phyloP scores from a whole-genome alignment of 1,140 invertebrate genomes.

The Anastrepha ludens region DNA sequence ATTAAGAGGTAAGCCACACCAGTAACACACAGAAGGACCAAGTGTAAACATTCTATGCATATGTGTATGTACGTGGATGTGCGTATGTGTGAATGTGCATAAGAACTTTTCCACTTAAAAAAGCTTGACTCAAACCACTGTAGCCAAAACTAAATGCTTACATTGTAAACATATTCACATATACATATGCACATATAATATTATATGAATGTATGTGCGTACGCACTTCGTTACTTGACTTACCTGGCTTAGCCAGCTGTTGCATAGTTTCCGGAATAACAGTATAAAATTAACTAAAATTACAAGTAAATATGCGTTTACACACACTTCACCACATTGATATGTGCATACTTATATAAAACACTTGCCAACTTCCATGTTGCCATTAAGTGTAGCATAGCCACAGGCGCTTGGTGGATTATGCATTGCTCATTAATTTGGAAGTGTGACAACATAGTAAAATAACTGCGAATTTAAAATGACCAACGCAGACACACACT shows the following conservation, averaged over 20 bases:
- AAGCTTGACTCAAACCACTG: background rate
- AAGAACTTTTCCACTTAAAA: conserved; percentile 7
- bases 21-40: background rate
- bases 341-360: background rate
- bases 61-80: background rate
- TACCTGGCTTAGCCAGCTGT: conserved; percentile 11
- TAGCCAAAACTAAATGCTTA: background rate
- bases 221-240: background rate
- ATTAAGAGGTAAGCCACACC: conserved; percentile 1
- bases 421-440: conserved; percentile 27
- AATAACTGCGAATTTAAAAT: conserved; percentile 29
- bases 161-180: background rate
- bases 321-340: background rate
- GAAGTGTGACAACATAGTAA: conserved; percentile 39
- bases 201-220: background rate
- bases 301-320: conserved; percentile 10
- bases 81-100: background rate
- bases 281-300: conserved; percentile 45
- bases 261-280: conserved; percentile 8
- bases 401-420: background rate
- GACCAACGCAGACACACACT: background rate
- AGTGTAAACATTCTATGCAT: conserved; percentile 3
- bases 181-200: background rate
- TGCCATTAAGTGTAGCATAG: background rate
- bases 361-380: background rate